Conservation (phyloP, 2,888 invertebrate genomes). For the Hofmannophila pseudospretella region DNA sequence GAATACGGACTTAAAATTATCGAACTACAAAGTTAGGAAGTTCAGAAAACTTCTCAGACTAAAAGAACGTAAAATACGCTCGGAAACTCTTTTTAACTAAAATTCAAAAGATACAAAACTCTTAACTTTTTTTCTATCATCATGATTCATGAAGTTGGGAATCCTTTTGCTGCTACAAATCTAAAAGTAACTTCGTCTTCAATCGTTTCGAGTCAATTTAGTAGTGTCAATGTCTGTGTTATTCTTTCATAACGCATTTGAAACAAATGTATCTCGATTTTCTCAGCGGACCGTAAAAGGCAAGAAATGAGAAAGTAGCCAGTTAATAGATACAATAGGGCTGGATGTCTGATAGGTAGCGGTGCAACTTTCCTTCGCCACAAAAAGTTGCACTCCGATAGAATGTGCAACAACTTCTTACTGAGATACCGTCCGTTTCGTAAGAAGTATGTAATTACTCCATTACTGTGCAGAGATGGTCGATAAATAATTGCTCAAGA, state of each 20-base stretch:
- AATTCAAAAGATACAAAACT: background rate
- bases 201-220: background rate
- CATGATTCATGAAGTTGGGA: too few species aligned
- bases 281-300: conserved; percentile 71
- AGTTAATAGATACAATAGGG: conserved; percentile 76
- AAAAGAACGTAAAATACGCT: background rate
- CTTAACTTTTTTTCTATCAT: background rate
- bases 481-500: conserved; percentile 31
- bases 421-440: conserved; percentile 40
- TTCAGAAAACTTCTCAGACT: background rate
- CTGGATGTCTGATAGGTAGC: conserved; percentile 52
- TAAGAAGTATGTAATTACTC: conserved; percentile 59
- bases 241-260: conserved; percentile 10
- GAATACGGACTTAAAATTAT: background rate
- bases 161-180: too few species aligned
- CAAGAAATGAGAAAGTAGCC: conserved; percentile 72
- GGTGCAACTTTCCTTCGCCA: conserved; percentile 60
- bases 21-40: background rate
- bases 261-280: conserved; percentile 35
- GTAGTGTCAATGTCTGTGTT: conserved; percentile 1
- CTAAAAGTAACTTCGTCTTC: too few species aligned
- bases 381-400: conserved; percentile 63
- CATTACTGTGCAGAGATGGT: conserved; percentile 47
- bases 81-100: background rate
- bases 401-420: conserved; percentile 43